Evolutionary conservation across 2,888 invertebrate genomes (phyloP).

Genomic region (Augochlorella aurata): DNA sequence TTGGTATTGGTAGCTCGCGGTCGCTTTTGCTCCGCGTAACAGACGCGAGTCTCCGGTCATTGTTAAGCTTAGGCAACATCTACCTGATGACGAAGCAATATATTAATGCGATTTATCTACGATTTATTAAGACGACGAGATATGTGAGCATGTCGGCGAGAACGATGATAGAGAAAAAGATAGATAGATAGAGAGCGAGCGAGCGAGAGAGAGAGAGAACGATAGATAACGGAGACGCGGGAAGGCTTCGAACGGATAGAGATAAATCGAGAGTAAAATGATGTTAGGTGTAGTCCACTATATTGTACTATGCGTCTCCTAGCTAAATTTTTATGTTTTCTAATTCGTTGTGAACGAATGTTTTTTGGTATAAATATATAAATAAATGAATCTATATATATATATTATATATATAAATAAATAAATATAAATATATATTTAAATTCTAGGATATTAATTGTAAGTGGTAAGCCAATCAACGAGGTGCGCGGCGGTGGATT

Average conservation of each 20-base stretch:
- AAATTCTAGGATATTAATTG: slow-evolving; percentile 70
- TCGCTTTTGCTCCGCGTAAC: slow-evolving; percentile 36
- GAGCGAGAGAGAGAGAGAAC: slow-evolving; percentile 11
- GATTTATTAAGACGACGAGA: slow-evolving; percentile 61
- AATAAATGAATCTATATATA: slow-evolving; percentile 69
- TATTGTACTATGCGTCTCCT: slow-evolving; percentile 75
- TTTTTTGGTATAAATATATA: slow-evolving; percentile 73
- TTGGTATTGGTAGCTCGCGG: slow-evolving; percentile 1
- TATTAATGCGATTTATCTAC: slow-evolving; percentile 73
- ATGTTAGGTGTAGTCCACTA: slow-evolving; percentile 77
- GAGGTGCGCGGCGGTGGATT: slow-evolving; percentile 72
- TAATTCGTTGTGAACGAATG: slow-evolving; percentile 77
- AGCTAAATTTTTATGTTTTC: slow-evolving; percentile 77
- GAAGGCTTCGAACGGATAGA: slow-evolving; percentile 38
- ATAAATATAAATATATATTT: slow-evolving; percentile 59
- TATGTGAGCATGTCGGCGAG: slow-evolving; percentile 1
- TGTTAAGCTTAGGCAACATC: slow-evolving; percentile 76
- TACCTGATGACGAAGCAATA: slow-evolving; percentile 81
- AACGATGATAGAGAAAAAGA: not conserved
- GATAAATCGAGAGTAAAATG: slow-evolving; percentile 55
- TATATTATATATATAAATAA: slow-evolving; percentile 37
- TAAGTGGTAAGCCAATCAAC: slow-evolving; percentile 70
- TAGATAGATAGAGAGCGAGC: not conserved
- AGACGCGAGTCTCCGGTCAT: slow-evolving; percentile 51
- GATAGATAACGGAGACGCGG: not conserved